Base-by-base conservation (phyloP, 2,113 vertebrate genomes). In the Salminus brasiliensis region DNA sequence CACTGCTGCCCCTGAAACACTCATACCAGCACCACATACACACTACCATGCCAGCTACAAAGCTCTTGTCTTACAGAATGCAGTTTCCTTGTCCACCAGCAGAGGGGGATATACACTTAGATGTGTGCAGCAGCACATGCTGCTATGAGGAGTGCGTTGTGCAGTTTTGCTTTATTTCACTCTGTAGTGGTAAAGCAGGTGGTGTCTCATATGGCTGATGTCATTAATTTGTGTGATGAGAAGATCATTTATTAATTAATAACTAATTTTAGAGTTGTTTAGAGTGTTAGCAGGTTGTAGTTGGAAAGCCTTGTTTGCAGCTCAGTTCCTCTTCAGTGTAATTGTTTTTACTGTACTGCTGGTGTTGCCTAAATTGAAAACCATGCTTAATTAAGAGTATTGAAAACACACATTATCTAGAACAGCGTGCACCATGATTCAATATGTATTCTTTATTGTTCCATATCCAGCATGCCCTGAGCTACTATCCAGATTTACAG, bases 81-180 rank as follows among this genome's bases (percentile, higher is more conserved):
- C 23, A 63, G 41, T 74, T 18, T 49, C 9, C 0, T 55, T 29
- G 11, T 57, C 13, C 11, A 9, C 63, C 74, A 57, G 47, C 21
- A 77, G 63, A 57, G 74, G 74, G 74, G 0, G 49, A 9, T 3
- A 32, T 68, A 34, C 32, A 7, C 27, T 30, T 68, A 77, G 34
- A 57, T 43, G 39, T 68, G 25, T 11, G 62, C 8, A 57, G 27
- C 43, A 39, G 21, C 13, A 5, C 1, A 18, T 63, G 16, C 5
- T 63, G 8, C 9, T 65, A n/a, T 36, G 32, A n/a, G 29, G 15
- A 29, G 9, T 16, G 9, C n/a, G n/a, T 52, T 60, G 60, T 60
- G 43, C 39, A 65, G 25, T 53, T 36, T 66, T 53, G 18, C n/a
- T 23, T 25, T 12, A 29, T 13, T 63, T 15, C 60, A 63, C 5